These are phyloP conservation scores for Trypoxylus dichotomus DNA, from an alignment of 1,140 invertebrate genomes.

Conservation along the genomic window DNA sequence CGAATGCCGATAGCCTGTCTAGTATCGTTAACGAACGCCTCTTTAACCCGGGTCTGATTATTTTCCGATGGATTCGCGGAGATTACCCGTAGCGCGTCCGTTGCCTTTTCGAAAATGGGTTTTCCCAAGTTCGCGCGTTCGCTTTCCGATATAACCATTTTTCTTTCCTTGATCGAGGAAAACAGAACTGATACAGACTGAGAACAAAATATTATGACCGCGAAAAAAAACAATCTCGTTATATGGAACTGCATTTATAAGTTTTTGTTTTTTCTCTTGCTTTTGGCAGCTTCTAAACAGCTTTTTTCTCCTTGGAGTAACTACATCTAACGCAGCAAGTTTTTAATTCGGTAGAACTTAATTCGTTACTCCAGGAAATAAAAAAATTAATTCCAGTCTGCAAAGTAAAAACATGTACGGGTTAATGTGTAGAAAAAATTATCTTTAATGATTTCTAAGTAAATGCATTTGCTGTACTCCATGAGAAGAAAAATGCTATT, in stretches of 20 bases:
- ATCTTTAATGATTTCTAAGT: too few relatives aligned
- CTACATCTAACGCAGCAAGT: too few relatives aligned
- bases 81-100: background rate
- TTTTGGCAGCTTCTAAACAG: too few relatives aligned
- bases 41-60: conserved; percentile 3
- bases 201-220: background rate
- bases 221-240: background rate
- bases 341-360: too few relatives aligned
- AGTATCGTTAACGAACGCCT: conserved; percentile 23
- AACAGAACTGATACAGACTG: background rate
- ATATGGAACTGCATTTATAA: too few relatives aligned
- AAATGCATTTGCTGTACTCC: too few relatives aligned
- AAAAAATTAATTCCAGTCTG: too few relatives aligned
- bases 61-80: background rate
- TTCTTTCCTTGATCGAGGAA: background rate
- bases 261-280: background rate
- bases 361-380: too few relatives aligned
- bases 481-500: too few relatives aligned
- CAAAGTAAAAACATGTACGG: too few relatives aligned
- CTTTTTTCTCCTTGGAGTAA: too few relatives aligned
- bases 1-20: conserved; percentile 2
- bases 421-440: too few relatives aligned
- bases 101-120: background rate
- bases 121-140: background rate
- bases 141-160: background rate